phyloP scores from a whole-genome alignment of 2,113 vertebrate genomes.

The Crypturellus undulatus region DNA sequence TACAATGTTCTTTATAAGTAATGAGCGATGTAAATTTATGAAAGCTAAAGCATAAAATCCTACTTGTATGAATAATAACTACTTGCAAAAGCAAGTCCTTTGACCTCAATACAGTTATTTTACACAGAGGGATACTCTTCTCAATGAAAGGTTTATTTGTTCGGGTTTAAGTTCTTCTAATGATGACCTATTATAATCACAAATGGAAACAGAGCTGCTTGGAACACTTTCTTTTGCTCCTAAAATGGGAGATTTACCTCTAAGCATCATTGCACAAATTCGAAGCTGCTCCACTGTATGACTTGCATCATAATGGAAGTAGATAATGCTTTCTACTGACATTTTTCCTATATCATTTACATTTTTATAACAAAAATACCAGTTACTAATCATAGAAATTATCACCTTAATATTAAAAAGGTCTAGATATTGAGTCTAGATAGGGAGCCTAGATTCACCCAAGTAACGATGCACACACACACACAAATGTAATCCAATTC shows the following conservation, averaged over 20 bases:
- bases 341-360: background rate
- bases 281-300: background rate
- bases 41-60: background rate
- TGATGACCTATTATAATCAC: background rate
- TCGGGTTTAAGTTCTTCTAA: background rate
- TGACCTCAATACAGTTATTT: background rate
- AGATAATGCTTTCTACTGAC: background rate
- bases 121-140: background rate
- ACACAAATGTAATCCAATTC: background rate
- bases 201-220: background rate
- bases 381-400: background rate
- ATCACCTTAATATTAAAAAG: background rate
- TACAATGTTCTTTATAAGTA: background rate
- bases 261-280: background rate
- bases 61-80: constrained; percentile 4
- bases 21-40: constrained; percentile 18
- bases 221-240: background rate
- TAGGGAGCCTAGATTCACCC: background rate
- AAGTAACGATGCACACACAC: background rate
- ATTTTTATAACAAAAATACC: background rate
- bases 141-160: background rate
- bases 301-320: background rate
- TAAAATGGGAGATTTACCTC: background rate
- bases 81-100: background rate
- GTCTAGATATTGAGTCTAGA: too few species aligned